Percentiles rank a stretch among this genome's conserved stretches.
These are phyloP conservation scores for Aelia acuminata DNA, from an alignment of 2,888 invertebrate species.

Conservation along the genomic window DNA sequence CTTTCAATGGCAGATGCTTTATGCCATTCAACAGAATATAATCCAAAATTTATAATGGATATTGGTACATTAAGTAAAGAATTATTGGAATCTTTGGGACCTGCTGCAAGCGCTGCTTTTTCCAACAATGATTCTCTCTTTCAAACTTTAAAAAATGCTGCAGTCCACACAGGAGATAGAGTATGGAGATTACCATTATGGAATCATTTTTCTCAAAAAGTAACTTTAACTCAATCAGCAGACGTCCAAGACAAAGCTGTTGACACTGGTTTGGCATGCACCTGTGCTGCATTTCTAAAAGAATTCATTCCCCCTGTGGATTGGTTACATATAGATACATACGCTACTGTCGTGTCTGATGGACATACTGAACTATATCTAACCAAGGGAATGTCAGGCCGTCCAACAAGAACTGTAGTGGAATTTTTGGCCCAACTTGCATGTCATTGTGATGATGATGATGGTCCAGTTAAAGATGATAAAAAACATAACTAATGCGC, in stretches of 20 bases:
- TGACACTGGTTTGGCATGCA: conserved; percentile 62
- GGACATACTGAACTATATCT: conserved; percentile 73
- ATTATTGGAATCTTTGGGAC: conserved; percentile 76
- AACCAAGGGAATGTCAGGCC: conserved; percentile 78
- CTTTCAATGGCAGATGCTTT: conserved; percentile 86
- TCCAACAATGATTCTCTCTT: conserved; percentile 80
- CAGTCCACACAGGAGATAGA: conserved; percentile 82
- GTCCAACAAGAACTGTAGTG: conserved; percentile 81
- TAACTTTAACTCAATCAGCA: conserved; percentile 55
- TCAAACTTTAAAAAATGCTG: conserved; percentile 78
- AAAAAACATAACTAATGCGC: neutral
- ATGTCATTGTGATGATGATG: conserved; percentile 60
- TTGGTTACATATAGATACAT: conserved; percentile 88
- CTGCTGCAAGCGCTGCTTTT: conserved; percentile 81
- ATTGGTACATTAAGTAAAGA: conserved; percentile 82
- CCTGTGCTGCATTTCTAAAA: conserved; percentile 73
- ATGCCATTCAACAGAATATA: conserved; percentile 82
- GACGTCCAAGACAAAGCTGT: conserved; percentile 64
- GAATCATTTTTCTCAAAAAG: conserved; percentile 63
- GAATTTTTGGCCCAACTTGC: conserved; percentile 76
- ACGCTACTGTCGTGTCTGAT: conserved; percentile 80
- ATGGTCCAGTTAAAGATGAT: neutral
- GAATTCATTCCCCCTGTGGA: conserved; percentile 80
- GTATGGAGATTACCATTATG: conserved; percentile 85
- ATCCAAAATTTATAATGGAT: conserved; percentile 81